phyloP scores from a whole-genome alignment of 2,797 vertebrate species.

The Gymnocypris eckloni region DNA sequence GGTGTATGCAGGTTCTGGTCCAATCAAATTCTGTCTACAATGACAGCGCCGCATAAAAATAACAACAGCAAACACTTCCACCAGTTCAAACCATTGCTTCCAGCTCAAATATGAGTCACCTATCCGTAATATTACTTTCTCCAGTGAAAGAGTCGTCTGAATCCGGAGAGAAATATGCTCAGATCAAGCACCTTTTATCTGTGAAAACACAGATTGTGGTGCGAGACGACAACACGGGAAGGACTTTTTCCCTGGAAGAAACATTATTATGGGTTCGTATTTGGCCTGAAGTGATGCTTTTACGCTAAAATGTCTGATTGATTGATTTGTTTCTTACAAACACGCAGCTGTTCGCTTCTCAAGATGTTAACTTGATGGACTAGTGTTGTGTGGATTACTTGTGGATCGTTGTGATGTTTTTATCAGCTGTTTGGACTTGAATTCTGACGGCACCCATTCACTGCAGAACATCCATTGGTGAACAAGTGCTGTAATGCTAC shows the following conservation, averaged over 20 bases:
- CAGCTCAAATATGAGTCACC: background rate
- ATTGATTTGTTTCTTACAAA: background rate
- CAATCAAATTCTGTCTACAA: background rate
- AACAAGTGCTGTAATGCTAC: background rate
- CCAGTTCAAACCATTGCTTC: background rate
- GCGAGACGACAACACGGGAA: no score
- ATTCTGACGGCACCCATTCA: background rate
- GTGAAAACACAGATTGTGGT: no score
- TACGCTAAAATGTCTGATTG: no score
- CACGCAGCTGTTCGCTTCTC: background rate
- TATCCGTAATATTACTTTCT: background rate
- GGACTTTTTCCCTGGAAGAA: no score
- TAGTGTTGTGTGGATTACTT: background rate
- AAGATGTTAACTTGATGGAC: background rate
- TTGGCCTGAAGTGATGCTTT: background rate
- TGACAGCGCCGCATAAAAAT: background rate
- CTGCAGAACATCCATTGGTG: background rate
- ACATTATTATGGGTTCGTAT: background rate
- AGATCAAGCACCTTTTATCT: no score
- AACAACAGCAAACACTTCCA: background rate
- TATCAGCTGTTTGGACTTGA: background rate
- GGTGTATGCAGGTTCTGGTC: background rate
- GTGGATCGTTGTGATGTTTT: background rate
- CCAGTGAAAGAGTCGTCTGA: background rate
- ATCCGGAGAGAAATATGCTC: background rate